Evolutionary conservation across 1,140 invertebrate genomes (phyloP).

Genomic region (Calliopsis andreniformis): DNA sequence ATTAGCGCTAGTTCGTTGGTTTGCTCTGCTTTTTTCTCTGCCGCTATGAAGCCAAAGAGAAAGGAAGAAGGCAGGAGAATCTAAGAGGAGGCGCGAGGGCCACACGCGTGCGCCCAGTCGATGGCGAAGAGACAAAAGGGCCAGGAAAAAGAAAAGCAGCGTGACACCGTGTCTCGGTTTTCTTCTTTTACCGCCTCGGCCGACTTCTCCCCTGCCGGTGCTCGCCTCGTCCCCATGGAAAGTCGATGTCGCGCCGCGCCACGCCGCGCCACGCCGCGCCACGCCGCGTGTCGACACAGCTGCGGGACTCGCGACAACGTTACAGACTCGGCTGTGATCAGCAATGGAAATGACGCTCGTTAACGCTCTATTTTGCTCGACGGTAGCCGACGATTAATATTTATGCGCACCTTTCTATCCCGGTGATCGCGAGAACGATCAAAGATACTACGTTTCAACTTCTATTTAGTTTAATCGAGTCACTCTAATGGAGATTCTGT

Average conservation of each 20-base stretch:
- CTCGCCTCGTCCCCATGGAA: constrained; percentile 17
- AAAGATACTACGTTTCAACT: no score
- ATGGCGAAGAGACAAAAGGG: not conserved
- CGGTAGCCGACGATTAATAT: constrained; percentile 14
- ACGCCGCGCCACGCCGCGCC: constrained; percentile 17
- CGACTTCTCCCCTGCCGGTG: constrained; percentile 18
- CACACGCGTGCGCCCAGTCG: constrained; percentile 6
- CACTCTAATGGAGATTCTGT: no score
- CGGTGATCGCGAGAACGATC: not conserved
- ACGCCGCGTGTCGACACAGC: constrained; percentile 45
- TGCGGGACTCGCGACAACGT: constrained; percentile 28
- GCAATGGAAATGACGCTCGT: constrained; percentile 54
- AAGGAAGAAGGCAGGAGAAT: not conserved
- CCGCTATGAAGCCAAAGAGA: not conserved
- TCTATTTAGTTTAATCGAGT: no score
- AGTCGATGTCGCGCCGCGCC: constrained; percentile 44
- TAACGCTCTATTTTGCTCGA: constrained; percentile 38
- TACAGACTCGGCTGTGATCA: constrained; percentile 21
- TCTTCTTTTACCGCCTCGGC: constrained; percentile 1
- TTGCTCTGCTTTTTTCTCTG: not conserved
- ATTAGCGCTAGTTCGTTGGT: no score
- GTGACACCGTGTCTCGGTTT: not conserved
- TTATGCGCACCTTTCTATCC: not conserved
- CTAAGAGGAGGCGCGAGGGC: not conserved
- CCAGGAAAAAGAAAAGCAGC: constrained; percentile 10